Percentiles rank a stretch among this genome's conserved stretches.
Evolutionary conservation across 2,888 invertebrate species (phyloP).

Genomic region (Bursaphelenchus okinawaensis): DNA sequence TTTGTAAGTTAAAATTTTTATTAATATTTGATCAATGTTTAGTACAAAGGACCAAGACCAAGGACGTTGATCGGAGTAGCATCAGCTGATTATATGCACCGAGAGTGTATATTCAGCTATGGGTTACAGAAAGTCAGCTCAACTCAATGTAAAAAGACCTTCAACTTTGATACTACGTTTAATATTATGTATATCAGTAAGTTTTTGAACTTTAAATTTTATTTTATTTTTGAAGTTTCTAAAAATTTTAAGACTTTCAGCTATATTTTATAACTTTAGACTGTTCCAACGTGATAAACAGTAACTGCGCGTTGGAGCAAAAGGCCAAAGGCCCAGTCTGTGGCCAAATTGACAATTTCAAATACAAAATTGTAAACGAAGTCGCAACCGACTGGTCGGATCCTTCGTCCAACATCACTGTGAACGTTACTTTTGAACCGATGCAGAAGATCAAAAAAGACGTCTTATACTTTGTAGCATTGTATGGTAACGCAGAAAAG

Average conservation of each 20-base stretch:
- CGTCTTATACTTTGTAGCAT: constrained; percentile 42
- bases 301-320: constrained; percentile 32
- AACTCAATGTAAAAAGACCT: constrained; percentile 9
- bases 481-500: constrained; percentile 42
- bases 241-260: no score
- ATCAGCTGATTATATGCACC: constrained; percentile 48
- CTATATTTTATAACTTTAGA: constrained; percentile 26
- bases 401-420: constrained; percentile 28
- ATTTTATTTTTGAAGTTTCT: no score
- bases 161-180: constrained; percentile 3
- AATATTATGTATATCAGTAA: constrained; percentile 21
- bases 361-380: constrained; percentile 15
- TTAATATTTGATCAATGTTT: background rate
- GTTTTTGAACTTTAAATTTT: constrained; percentile 24
- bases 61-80: constrained; percentile 33
- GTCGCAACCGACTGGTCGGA: constrained; percentile 24
- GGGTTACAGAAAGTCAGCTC: constrained; percentile 29
- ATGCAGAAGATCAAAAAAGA: constrained; percentile 23
- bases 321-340: constrained; percentile 28
- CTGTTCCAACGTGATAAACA: constrained; percentile 43
- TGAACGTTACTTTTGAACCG: constrained; percentile 46
- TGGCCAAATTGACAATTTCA: constrained; percentile 13
- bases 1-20: constrained; percentile 37
- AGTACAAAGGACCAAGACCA: constrained; percentile 21
- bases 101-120: constrained; percentile 42